A percentile compares a stretch with the other conserved stretches of the same genome.
Conservation (phyloP, 2,797 vertebrate species). For the Hypotaenidia philippensis region DNA sequence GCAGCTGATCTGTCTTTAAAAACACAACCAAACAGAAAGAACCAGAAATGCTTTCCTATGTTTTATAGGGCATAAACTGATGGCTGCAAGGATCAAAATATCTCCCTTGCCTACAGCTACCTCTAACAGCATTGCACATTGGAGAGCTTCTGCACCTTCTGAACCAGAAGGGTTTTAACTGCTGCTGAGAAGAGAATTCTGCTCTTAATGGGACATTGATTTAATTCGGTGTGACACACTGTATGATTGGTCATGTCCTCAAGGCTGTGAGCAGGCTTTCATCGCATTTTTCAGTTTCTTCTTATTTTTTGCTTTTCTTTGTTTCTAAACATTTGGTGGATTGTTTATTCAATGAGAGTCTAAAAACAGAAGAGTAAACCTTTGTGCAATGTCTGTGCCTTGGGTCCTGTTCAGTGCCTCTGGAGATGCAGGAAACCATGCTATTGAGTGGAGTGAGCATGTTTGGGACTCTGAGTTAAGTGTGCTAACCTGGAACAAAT, state of each 20-base stretch:
- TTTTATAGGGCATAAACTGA: constrained; percentile 15
- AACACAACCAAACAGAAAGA: background rate
- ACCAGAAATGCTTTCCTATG: background rate
- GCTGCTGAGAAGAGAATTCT: background rate
- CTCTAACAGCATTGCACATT: background rate
- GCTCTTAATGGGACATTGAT: constrained; percentile 9
- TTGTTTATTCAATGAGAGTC: background rate
- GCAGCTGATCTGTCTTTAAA: background rate
- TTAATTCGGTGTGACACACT: background rate
- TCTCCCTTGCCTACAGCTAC: constrained; percentile 32
- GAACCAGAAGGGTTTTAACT: constrained; percentile 10
- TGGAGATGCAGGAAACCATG: background rate
- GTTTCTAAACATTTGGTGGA: background rate
- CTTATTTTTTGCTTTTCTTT: background rate
- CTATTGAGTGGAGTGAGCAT: background rate
- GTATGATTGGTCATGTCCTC: background rate
- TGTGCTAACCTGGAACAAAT: constrained; percentile 15
- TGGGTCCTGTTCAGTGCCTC: background rate
- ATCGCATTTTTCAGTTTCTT: constrained; percentile 11
- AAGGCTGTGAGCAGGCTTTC: constrained; percentile 2
- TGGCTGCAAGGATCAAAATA: constrained; percentile 13
- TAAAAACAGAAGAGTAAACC: background rate
- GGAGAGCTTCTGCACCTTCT: constrained; percentile 10
- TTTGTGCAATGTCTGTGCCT: background rate
- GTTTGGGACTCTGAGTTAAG: background rate